Conservation (phyloP, 53 echinoderm and acorn worm species). For the Zoroaster sp. region DNA sequence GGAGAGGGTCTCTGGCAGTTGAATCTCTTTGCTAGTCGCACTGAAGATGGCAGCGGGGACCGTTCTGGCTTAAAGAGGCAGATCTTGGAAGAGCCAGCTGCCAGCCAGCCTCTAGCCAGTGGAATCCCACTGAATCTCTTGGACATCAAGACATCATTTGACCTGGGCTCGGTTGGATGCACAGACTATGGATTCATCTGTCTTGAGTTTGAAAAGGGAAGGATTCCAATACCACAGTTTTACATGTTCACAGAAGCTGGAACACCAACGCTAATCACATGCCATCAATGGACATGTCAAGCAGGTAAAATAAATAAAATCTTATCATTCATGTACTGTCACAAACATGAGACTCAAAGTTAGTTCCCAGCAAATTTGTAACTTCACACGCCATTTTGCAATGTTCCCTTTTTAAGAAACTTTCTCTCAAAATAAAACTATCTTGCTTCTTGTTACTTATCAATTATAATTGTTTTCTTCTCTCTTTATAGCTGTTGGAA, state of each 20-base stretch:
- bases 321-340: too few species aligned
- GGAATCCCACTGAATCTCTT: conserved; percentile 63
- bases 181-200: conserved; percentile 67
- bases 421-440: neutral
- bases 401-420: neutral
- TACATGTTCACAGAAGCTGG: conserved; percentile 74
- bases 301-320: conserved; percentile 67
- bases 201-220: conserved; percentile 73
- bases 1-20: conserved; percentile 85
- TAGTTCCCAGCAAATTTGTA: too few species aligned
- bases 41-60: conserved; percentile 59
- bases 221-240: conserved; percentile 69
- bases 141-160: conserved; percentile 58
- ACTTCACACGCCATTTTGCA: too few species aligned
- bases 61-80: conserved; percentile 62
- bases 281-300: conserved; percentile 68
- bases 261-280: conserved; percentile 61
- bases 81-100: conserved; percentile 58
- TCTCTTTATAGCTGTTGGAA: conserved; percentile 11
- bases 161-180: conserved; percentile 84
- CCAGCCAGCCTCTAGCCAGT: conserved; percentile 44
- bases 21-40: conserved; percentile 82
- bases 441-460: neutral
- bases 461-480: neutral
- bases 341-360: too few species aligned